A percentile compares a stretch with the other conserved stretches of the same genome.
These are phyloP conservation scores for Crambe crambe DNA, from an alignment of 37 sponge, comb jelly and placozoan species.

Conservation along the genomic window DNA sequence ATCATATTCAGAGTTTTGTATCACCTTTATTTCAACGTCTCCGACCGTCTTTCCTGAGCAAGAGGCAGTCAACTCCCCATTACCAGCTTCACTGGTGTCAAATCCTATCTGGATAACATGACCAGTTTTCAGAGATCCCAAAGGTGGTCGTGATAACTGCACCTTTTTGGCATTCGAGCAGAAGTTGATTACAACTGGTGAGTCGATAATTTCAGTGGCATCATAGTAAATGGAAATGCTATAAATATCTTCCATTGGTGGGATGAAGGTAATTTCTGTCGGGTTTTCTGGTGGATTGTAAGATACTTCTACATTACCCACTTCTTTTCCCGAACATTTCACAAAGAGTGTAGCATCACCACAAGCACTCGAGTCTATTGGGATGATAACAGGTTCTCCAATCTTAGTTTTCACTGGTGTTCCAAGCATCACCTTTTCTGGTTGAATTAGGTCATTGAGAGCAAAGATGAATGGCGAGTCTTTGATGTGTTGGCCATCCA, in stretches of 20 bases:
- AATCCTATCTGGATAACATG: slow-evolving; percentile 12
- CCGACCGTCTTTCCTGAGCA: slow-evolving; percentile 42
- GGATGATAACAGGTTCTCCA: slow-evolving; percentile 6
- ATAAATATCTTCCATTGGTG: slow-evolving; percentile 49
- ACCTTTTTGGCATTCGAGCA: slow-evolving; percentile 34
- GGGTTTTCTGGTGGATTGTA: not conserved
- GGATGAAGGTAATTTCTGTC: slow-evolving; percentile 25
- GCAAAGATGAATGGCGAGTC: slow-evolving; percentile 56
- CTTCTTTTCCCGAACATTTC: slow-evolving; percentile 19
- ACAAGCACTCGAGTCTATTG: slow-evolving; percentile 34
- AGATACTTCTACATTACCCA: slow-evolving; percentile 8
- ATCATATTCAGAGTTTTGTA: not conserved
- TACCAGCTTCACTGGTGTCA: slow-evolving; percentile 54
- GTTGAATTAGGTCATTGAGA: slow-evolving; percentile 27
- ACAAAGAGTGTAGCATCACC: slow-evolving; percentile 47
- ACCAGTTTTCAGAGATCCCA: slow-evolving; percentile 6
- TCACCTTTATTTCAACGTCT: slow-evolving; percentile 47
- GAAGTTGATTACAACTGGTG: slow-evolving; percentile 41
- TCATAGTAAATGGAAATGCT: slow-evolving; percentile 24
- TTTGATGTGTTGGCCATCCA: slow-evolving; percentile 25
- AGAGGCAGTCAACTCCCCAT: slow-evolving; percentile 40
- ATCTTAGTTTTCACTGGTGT: not conserved
- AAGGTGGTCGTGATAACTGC: not conserved
- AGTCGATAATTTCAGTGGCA: slow-evolving; percentile 39
- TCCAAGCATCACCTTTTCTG: slow-evolving; percentile 32